Conservation (phyloP, 2,888 invertebrate genomes). For the Xylocampa areola region DNA sequence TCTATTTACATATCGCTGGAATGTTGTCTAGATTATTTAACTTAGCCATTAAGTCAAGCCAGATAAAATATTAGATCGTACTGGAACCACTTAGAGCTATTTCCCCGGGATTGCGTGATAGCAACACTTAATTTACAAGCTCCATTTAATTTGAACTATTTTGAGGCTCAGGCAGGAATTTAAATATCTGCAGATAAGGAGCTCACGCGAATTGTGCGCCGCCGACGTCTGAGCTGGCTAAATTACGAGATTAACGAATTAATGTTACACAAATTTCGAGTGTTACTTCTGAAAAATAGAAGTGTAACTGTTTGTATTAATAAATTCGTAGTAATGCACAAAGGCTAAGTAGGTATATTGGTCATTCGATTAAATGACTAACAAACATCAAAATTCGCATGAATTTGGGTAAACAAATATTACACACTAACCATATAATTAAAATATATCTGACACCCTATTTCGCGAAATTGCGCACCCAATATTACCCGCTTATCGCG, state of each 20-base stretch:
- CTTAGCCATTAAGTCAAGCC: slow-evolving; percentile 62
- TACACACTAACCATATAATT: slow-evolving; percentile 43
- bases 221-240: slow-evolving; percentile 67
- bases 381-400: slow-evolving; percentile 6
- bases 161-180: slow-evolving; percentile 82
- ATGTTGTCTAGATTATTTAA: slow-evolving; percentile 53
- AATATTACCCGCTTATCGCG: slow-evolving; percentile 50
- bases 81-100: slow-evolving; percentile 86
- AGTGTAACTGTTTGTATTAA: slow-evolving; percentile 22
- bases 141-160: slow-evolving; percentile 86
- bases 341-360: not conserved
- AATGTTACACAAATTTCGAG: slow-evolving; percentile 69
- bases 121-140: slow-evolving; percentile 89
- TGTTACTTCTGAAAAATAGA: slow-evolving; percentile 53
- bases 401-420: slow-evolving; percentile 23
- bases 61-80: slow-evolving; percentile 80
- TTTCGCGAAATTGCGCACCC: slow-evolving; percentile 44
- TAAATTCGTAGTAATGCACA: not conserved
- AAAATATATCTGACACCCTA: slow-evolving; percentile 48
- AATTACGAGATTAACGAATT: slow-evolving; percentile 82
- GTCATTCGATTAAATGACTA: slow-evolving; percentile 2
- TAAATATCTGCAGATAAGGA: slow-evolving; percentile 87
- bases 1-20: slow-evolving; percentile 39
- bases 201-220: slow-evolving; percentile 81
- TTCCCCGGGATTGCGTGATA: slow-evolving; percentile 87